A percentile compares a stretch with the other conserved stretches of the same genome.
These are phyloP conservation scores for Metallyticus violacea DNA, from an alignment of 2,888 invertebrate genomes.

Conservation along the genomic window DNA sequence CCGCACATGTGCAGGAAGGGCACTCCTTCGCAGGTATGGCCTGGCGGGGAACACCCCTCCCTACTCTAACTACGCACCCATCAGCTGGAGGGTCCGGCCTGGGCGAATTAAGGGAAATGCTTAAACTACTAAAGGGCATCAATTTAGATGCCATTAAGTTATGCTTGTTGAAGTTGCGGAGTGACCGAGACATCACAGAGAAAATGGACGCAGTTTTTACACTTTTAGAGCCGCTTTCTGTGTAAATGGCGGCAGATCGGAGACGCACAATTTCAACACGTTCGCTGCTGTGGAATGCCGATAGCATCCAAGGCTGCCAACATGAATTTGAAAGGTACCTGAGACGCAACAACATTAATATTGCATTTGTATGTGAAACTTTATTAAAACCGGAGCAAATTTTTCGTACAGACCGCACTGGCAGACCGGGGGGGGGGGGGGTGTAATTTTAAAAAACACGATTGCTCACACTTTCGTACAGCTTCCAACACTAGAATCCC, in stretches of 20 bases:
- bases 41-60: neutral
- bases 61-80: neutral
- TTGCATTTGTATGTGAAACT: neutral
- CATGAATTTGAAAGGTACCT: neutral
- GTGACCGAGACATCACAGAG: neutral
- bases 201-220: neutral
- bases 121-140: neutral
- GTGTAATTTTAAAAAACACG: no score
- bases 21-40: neutral
- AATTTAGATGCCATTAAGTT: no score
- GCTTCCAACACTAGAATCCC: no score
- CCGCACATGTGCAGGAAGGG: neutral
- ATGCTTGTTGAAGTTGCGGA: neutral
- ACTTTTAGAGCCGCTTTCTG: fast-evolving
- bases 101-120: fast-evolving
- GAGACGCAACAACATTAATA: neutral
- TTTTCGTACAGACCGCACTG: no score
- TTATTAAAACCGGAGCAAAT: neutral
- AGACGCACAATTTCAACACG: no score
- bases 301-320: no score
- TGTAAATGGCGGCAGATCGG: neutral
- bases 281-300: no score
- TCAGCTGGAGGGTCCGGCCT: no score
- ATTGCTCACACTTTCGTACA: no score
- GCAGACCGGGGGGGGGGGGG: no score